A percentile compares a stretch with the other conserved stretches of the same genome.
phyloP scores from a whole-genome alignment of 2,113 vertebrate genomes.

The Cygnus atratus region DNA sequence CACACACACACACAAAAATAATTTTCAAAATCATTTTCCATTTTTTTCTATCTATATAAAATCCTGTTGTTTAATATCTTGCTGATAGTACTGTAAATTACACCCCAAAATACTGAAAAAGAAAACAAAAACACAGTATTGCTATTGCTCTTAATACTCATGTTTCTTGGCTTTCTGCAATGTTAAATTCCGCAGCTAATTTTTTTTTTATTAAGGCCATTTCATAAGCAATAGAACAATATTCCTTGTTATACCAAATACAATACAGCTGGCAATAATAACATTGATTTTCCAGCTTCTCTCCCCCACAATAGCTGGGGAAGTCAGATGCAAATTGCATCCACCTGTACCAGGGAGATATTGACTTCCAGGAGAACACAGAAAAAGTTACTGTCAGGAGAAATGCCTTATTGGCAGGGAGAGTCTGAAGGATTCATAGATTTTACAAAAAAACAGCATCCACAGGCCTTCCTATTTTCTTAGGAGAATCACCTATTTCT shows the following conservation, averaged over 20 bases:
- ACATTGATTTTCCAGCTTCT: slow-evolving; percentile 43
- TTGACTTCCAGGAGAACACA: slow-evolving; percentile 1
- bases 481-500: neutral
- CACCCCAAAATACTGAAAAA: neutral
- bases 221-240: slow-evolving; percentile 24
- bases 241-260: neutral
- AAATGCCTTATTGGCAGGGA: neutral
- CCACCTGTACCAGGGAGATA: slow-evolving; percentile 43
- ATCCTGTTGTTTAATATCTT: neutral
- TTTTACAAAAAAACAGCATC: neutral
- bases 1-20: neutral
- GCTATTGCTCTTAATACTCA: neutral
- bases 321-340: slow-evolving; percentile 59
- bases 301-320: neutral
- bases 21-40: neutral
- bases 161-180: neutral
- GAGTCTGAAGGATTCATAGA: neutral
- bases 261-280: neutral
- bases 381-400: neutral
- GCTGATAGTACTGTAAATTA: neutral
- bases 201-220: neutral
- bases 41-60: neutral
- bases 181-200: neutral
- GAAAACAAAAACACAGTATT: neutral
- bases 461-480: neutral